Base-by-base conservation (phyloP, 2,797 vertebrate species). In the Anas georgica region DNA sequence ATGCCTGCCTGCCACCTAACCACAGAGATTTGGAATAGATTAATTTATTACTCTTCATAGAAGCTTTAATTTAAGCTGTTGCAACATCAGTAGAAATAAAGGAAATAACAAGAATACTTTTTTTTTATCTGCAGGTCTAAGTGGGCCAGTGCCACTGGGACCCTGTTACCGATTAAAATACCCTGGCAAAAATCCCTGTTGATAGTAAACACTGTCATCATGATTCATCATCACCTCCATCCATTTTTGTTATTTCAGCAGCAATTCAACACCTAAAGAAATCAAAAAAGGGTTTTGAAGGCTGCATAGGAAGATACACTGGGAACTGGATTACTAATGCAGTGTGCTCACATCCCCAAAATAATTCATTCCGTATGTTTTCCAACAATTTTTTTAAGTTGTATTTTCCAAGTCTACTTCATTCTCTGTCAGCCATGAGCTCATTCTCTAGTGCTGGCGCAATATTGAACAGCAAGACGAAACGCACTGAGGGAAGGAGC, bases 131-230 rank as follows among this genome's bases (percentile, higher is more conserved):
- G 37, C 83, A 91, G 83, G 70, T 91, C 54, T 91, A 93, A 95
- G 86, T 81, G 81, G 90, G 90, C 54, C 94, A 87, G 86, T 73
- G 90, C 94, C 92, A 94, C 3, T 67, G 89, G 66, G 91, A 89
- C 37, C 52, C 18, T 28, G 66, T 0, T 77, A 58, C 75, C 83
- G 81, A 80, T 62, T 64, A 60, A 91, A 96, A 89, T 37, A 56
- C 35, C 31, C 75, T 20, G 5, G 78, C 68, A 68, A 55, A 93
- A 86, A 52, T 68, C 69, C 83, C 78, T 0, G 0, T 5, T 83
- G 81, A 67, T 21, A 83, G 75, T 68, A 85, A 88, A 77, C 12
- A 5, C 3, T 83, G 75, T 75, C 78, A n/a, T 4, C 17, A 56
- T 85, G 72, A 89, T 85, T 94, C 86, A 91, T 60, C 93, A 69